Evolutionary conservation across 2,888 invertebrate species (phyloP).

Genomic region (Drosophila silvestris): DNA sequence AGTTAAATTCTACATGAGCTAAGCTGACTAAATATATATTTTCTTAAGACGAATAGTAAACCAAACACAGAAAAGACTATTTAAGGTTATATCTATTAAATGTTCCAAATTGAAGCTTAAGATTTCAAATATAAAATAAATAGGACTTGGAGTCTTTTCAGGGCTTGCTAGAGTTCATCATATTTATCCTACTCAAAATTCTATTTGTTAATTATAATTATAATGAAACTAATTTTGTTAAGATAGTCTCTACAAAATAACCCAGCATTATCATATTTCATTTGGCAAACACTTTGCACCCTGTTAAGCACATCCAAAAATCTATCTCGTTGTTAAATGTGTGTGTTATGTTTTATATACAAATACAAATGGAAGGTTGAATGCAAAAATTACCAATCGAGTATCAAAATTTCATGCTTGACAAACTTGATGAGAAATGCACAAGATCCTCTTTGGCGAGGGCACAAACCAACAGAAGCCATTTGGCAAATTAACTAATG

Average conservation of each 20-base stretch:
- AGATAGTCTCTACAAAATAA: background rate
- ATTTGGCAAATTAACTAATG: constrained; percentile 79
- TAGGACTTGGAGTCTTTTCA: background rate
- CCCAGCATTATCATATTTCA: background rate
- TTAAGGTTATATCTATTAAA: too few species aligned
- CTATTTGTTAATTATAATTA: background rate
- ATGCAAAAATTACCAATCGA: background rate
- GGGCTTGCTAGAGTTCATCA: background rate
- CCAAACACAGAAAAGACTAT: background rate
- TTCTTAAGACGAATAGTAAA: background rate
- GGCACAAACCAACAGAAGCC: constrained; percentile 45
- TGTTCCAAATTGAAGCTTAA: background rate
- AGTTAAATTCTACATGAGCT: background rate
- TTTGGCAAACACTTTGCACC: background rate
- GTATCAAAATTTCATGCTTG: background rate
- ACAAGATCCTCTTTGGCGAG: constrained; percentile 9
- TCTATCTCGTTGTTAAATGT: background rate
- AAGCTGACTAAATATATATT: background rate
- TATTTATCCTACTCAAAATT: background rate
- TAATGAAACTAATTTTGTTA: background rate
- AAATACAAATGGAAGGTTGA: background rate
- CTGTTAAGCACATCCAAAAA: background rate
- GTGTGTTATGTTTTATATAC: background rate
- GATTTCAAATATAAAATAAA: background rate
- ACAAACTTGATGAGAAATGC: constrained; percentile 12